Evolutionary conservation across 2,797 vertebrate genomes (phyloP).

Genomic region (Siniperca undulata): DNA sequence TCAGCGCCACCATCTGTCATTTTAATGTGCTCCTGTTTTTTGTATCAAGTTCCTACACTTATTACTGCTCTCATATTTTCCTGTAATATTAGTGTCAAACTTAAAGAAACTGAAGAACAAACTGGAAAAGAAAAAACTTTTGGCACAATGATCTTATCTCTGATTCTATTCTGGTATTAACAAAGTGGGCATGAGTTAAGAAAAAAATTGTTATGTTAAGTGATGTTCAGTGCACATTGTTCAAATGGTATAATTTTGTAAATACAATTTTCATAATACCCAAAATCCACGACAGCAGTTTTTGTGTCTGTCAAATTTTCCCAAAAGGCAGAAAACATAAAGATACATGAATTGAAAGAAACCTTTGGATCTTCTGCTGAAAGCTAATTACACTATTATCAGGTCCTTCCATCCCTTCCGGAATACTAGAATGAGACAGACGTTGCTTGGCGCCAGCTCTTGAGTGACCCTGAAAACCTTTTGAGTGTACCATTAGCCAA

Average conservation of each 20-base stretch:
- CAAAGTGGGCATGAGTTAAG: not conserved
- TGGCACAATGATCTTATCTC: not conserved
- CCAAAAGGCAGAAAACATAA: not conserved
- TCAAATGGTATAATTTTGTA: not conserved
- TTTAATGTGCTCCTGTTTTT: not conserved
- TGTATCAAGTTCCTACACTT: not conserved
- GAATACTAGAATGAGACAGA: conserved; percentile 22
- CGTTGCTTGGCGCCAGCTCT: conserved; percentile 11
- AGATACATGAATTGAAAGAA: not conserved
- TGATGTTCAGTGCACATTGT: not conserved
- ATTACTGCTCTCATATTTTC: not conserved
- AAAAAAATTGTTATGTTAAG: not conserved
- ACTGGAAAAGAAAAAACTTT: not conserved
- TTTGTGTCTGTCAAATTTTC: not conserved
- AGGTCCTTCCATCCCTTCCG: not conserved
- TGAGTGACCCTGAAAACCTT: conserved; percentile 34
- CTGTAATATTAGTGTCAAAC: not conserved
- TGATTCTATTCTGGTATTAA: not conserved
- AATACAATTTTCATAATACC: not conserved
- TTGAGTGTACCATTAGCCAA: conserved; percentile 53
- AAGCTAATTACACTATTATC: conserved; percentile 12
- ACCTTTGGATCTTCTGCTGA: not conserved
- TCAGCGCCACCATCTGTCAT: not conserved
- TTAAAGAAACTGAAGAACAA: not conserved
- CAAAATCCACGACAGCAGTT: not conserved